Evolutionary conservation across 2,113 vertebrate species (phyloP).

Genomic region (Empidonax traillii): DNA sequence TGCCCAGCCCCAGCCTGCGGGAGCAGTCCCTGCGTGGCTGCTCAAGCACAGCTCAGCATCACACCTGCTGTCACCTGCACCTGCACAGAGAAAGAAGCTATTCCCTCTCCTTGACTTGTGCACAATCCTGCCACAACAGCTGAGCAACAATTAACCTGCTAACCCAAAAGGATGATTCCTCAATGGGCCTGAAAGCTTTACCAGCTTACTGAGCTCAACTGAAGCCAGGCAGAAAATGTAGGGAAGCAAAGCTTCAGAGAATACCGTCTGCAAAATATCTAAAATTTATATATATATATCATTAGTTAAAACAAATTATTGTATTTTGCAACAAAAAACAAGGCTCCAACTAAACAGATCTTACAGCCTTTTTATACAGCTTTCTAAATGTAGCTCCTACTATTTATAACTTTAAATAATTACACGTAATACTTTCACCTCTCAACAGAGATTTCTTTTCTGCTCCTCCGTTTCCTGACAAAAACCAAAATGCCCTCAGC

Average conservation of each 20-base stretch:
- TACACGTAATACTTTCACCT: neutral
- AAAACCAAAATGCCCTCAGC: neutral
- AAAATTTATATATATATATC: neutral
- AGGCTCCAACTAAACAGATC: neutral
- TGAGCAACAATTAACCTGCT: neutral
- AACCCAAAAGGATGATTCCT: neutral
- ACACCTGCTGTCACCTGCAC: fast-evolving
- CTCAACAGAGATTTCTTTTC: neutral
- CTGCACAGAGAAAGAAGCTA: fast-evolving
- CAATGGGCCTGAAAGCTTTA: neutral
- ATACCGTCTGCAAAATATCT: neutral
- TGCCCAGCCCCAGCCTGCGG: neutral
- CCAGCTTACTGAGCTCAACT: neutral
- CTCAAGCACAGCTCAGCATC: neutral
- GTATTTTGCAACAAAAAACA: neutral
- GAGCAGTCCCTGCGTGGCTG: fast-evolving
- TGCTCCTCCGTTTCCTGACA: neutral
- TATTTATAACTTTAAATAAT: neutral
- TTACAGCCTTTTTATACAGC: neutral
- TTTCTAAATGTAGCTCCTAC: neutral
- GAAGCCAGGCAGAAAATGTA: neutral
- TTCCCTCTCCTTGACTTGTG: neutral
- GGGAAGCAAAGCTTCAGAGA: neutral
- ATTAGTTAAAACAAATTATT: neutral
- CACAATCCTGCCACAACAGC: neutral